Conservation (phyloP, 30 jellyfish, hydroid and myxozoan species). For the Turritopsis rubra region DNA sequence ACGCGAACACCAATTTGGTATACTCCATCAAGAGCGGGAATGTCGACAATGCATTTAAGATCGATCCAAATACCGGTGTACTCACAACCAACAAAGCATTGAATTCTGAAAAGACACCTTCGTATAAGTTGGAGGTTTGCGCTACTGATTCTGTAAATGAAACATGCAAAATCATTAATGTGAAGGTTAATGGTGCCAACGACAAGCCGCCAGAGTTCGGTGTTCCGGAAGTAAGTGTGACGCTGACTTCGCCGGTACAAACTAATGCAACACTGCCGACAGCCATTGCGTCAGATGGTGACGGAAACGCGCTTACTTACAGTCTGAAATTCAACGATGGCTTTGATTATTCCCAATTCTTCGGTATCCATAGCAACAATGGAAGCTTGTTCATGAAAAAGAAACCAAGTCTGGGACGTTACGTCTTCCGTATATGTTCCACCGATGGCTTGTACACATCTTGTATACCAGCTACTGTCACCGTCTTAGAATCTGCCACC, state of each 20-base stretch:
- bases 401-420: slow-evolving; percentile 26
- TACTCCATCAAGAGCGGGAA: slow-evolving; percentile 44
- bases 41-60: slow-evolving; percentile 42
- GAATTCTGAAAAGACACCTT: slow-evolving; percentile 19
- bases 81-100: slow-evolving; percentile 39
- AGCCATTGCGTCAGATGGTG: slow-evolving; percentile 70
- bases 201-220: slow-evolving; percentile 56
- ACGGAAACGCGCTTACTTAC: slow-evolving; percentile 60
- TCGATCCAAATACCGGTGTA: slow-evolving; percentile 69
- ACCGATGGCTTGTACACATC: slow-evolving; percentile 43
- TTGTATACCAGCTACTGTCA: slow-evolving; percentile 70
- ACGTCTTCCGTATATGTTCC: slow-evolving; percentile 64
- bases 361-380: slow-evolving; percentile 34
- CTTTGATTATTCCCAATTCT: slow-evolving; percentile 22
- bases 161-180: slow-evolving; percentile 33
- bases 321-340: slow-evolving; percentile 28
- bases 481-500: not conserved
- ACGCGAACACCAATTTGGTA: slow-evolving; percentile 28
- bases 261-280: slow-evolving; percentile 46
- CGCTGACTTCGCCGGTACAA: slow-evolving; percentile 15
- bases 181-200: slow-evolving; percentile 49
- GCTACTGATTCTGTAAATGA: slow-evolving; percentile 44
- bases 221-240: slow-evolving; percentile 12
- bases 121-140: slow-evolving; percentile 42
- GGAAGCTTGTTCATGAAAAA: slow-evolving; percentile 61